Evolutionary conservation across 2,113 vertebrate species (phyloP).

Genomic region (Python bivittatus): DNA sequence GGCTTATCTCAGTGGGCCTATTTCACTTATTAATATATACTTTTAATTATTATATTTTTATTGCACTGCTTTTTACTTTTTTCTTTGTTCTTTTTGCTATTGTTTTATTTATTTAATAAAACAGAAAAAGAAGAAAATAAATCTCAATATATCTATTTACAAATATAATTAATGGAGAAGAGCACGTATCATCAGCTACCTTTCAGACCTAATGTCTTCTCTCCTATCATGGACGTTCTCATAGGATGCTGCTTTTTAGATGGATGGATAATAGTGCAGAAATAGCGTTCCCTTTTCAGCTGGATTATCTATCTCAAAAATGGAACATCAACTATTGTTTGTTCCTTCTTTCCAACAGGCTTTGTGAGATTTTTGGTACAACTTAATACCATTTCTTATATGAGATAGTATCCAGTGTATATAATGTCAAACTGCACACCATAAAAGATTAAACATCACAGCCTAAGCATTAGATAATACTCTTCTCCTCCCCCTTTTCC

Average conservation of each 20-base stretch:
- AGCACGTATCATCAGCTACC: not conserved
- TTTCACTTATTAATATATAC: not conserved
- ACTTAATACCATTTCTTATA: not conserved
- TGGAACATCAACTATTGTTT: not conserved
- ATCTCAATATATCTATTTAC: not conserved
- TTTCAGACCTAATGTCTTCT: not conserved
- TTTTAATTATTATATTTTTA: not conserved
- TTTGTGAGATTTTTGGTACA: not conserved
- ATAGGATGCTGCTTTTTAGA: not conserved
- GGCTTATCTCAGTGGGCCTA: not conserved
- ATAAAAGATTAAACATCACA: not conserved
- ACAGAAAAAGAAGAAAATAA: not conserved
- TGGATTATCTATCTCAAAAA: not conserved
- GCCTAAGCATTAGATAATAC: not conserved
- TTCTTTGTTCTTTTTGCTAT: not conserved
- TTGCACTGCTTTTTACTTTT: not conserved
- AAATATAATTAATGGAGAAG: not conserved
- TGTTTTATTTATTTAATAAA: not conserved
- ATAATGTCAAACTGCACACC: not conserved
- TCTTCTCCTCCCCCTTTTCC: not conserved
- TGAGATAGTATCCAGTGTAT: not conserved
- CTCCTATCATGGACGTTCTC: not conserved
- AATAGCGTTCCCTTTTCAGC: not conserved
- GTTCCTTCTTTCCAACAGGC: not conserved
- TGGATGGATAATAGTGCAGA: not conserved